These are phyloP conservation scores for Macrobrachium rosenbergii DNA, from an alignment of 1,140 invertebrate genomes.

Conservation along the genomic window DNA sequence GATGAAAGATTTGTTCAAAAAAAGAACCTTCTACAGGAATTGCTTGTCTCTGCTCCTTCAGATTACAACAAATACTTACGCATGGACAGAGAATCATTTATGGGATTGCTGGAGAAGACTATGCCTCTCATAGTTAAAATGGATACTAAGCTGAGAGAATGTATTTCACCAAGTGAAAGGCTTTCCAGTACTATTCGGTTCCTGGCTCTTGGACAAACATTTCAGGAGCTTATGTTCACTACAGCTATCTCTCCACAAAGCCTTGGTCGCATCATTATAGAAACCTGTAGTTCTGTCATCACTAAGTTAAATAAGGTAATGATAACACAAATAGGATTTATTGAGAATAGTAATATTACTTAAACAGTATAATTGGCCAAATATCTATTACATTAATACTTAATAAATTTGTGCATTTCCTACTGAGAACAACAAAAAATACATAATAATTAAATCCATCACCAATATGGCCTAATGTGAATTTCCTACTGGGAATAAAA, in stretches of 20 bases:
- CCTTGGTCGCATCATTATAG: constrained; percentile 1
- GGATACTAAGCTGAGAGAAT: neutral
- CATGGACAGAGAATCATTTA: neutral
- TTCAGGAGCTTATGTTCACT: constrained; percentile 3
- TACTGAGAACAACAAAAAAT: too few relatives aligned
- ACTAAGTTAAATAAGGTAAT: neutral
- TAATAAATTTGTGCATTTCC: too few relatives aligned
- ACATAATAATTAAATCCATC: too few relatives aligned
- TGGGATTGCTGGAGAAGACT: neutral
- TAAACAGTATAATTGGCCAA: too few relatives aligned
- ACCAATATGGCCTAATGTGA: too few relatives aligned
- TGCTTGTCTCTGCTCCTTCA: neutral
- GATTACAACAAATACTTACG: neutral
- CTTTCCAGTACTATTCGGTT: constrained; percentile 13
- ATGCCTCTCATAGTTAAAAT: neutral
- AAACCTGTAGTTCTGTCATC: neutral
- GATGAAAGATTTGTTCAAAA: constrained; percentile 24
- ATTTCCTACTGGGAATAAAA: too few relatives aligned
- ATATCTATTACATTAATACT: too few relatives aligned
- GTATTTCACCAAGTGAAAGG: constrained; percentile 15
- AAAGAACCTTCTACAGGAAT: neutral
- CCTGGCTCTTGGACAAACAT: neutral
- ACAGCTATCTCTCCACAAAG: neutral
- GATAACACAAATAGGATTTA: too few relatives aligned
- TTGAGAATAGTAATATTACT: neutral